phyloP scores from a whole-genome alignment of 1,140 invertebrate genomes.

The Mizuhopecten yessoensis region DNA sequence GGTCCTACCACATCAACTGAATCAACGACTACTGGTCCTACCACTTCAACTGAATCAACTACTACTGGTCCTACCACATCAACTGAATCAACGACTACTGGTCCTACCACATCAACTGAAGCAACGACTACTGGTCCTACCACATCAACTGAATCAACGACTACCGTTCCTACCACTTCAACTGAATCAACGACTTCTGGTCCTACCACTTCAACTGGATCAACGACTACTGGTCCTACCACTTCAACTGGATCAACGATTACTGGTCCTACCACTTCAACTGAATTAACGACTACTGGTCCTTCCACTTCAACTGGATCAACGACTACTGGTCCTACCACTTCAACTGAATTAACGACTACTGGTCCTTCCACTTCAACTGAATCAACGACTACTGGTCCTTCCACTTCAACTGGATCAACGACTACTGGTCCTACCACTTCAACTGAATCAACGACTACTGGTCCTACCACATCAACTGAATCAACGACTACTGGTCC shows the following conservation, averaged over 20 bases:
- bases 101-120: conserved; percentile 46
- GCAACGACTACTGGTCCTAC: conserved; percentile 45
- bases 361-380: neutral
- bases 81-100: conserved; percentile 43
- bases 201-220: conserved; percentile 45
- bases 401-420: too few species aligned
- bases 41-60: conserved; percentile 42
- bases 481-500: neutral
- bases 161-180: conserved; percentile 46
- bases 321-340: conserved; percentile 41
- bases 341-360: neutral
- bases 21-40: conserved; percentile 42
- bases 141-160: conserved; percentile 46
- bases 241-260: conserved; percentile 24
- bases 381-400: neutral
- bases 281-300: neutral
- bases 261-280: conserved; percentile 42
- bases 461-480: neutral
- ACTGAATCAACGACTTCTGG: conserved; percentile 50
- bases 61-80: conserved; percentile 52
- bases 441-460: too few species aligned
- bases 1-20: conserved; percentile 42
- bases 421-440: conserved; percentile 12
- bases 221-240: conserved; percentile 46
- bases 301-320: neutral